Conservation (phyloP, 2,797 vertebrate species). For the Chiloscyllium punctatum region DNA sequence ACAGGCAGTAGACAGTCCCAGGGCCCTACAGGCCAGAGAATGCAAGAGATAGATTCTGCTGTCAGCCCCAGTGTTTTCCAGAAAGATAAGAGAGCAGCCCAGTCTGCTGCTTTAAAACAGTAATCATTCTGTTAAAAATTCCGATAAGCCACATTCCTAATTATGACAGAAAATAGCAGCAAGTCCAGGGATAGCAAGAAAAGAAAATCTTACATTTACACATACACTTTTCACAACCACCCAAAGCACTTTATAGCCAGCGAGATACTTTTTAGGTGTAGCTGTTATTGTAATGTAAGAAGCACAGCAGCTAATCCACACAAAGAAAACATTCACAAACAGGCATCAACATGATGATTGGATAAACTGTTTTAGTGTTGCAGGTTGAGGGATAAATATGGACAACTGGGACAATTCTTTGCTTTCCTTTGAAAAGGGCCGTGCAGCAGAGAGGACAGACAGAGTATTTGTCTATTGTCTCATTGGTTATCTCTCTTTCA, state of each 20-base stretch:
- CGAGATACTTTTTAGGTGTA: neutral
- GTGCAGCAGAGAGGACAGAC: neutral
- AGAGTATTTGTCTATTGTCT: neutral
- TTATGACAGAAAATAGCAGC: no score
- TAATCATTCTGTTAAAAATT: no score
- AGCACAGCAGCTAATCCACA: neutral
- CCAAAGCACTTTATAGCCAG: neutral
- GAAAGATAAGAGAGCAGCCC: no score
- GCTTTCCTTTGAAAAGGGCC: no score
- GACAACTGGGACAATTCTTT: neutral
- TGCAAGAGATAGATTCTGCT: no score
- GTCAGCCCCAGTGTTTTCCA: no score
- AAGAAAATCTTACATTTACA: no score
- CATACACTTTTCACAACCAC: neutral
- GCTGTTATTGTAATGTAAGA: neutral
- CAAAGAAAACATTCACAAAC: neutral
- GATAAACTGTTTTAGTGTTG: neutral
- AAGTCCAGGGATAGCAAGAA: no score
- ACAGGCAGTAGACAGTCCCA: no score
- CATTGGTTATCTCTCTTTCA: neutral
- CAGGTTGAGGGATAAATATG: neutral
- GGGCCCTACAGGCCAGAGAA: no score
- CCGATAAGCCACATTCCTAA: no score
- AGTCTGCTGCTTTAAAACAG: no score
- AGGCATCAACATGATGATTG: neutral